phyloP scores from a whole-genome alignment of 2,113 vertebrate species.

The Morone saxatilis region DNA sequence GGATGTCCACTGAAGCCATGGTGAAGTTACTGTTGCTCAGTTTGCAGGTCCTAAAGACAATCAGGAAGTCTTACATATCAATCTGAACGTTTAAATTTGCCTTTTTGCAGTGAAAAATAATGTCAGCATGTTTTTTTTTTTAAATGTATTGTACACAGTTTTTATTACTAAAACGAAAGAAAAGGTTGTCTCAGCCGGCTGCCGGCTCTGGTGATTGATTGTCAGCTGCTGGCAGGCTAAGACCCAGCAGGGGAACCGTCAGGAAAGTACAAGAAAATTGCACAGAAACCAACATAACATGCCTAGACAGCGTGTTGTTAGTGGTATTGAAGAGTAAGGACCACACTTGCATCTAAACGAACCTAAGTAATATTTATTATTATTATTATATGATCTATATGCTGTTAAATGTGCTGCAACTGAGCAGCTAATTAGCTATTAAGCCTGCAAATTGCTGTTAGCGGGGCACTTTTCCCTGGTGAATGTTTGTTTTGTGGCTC shows the following conservation, averaged over 20 bases:
- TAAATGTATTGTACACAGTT: too few relatives aligned
- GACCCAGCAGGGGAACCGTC: too few relatives aligned
- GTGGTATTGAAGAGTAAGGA: neutral
- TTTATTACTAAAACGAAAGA: neutral
- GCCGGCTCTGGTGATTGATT: too few relatives aligned
- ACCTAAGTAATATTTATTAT: neutral
- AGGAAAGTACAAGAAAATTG: neutral
- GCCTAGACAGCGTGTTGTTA: neutral
- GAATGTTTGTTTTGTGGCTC: neutral
- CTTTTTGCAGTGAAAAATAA: neutral
- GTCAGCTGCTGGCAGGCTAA: too few relatives aligned
- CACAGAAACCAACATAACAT: neutral
- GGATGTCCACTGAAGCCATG: slow-evolving; percentile 96
- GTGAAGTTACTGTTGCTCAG: slow-evolving; percentile 92
- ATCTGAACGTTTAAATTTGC: neutral
- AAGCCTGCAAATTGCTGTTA: neutral
- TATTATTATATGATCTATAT: too few relatives aligned
- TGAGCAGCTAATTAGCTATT: neutral
- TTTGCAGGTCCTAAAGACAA: slow-evolving; percentile 90
- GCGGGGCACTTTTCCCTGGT: neutral
- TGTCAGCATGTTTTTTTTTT: neutral
- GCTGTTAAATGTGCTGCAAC: neutral
- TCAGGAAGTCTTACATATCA: neutral
- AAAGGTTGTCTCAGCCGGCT: neutral
- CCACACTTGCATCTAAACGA: neutral